Evolutionary conservation across 2,888 invertebrate species (phyloP).

Genomic region (Germaria angustata): DNA sequence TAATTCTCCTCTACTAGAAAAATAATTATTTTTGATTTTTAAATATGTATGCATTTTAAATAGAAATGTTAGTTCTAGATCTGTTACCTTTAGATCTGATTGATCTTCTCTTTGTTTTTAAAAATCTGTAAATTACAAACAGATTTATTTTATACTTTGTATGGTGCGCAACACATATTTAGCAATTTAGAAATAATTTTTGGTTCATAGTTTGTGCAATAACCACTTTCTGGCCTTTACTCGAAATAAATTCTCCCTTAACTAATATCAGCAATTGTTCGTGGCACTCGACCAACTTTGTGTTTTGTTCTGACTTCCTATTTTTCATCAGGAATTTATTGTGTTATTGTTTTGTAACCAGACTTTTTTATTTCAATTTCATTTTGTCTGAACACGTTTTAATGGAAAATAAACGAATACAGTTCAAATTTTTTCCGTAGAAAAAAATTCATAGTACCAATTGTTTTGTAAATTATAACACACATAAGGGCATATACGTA

Average conservation of each 20-base stretch:
- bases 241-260: neutral
- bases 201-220: neutral
- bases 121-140: too few species aligned
- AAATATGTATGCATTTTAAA: too few species aligned
- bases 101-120: too few species aligned
- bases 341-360: slow-evolving; percentile 1
- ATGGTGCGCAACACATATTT: too few species aligned
- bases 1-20: too few species aligned
- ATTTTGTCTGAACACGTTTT: slow-evolving; percentile 19
- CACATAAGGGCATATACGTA: neutral
- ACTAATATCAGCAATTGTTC: slow-evolving; percentile 4
- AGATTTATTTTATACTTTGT: too few species aligned
- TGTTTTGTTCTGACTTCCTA: slow-evolving; percentile 14
- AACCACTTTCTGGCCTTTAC: neutral
- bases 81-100: too few species aligned
- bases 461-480: slow-evolving; percentile 1
- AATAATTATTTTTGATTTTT: too few species aligned
- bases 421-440: neutral
- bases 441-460: slow-evolving; percentile 10
- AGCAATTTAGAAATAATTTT: too few species aligned
- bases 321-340: slow-evolving; percentile 1
- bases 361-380: slow-evolving; percentile 5
- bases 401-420: slow-evolving; percentile 10
- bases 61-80: too few species aligned
- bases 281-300: slow-evolving; percentile 33